Conservation (phyloP, 2,113 vertebrate genomes). For the Synchiropus splendidus region DNA sequence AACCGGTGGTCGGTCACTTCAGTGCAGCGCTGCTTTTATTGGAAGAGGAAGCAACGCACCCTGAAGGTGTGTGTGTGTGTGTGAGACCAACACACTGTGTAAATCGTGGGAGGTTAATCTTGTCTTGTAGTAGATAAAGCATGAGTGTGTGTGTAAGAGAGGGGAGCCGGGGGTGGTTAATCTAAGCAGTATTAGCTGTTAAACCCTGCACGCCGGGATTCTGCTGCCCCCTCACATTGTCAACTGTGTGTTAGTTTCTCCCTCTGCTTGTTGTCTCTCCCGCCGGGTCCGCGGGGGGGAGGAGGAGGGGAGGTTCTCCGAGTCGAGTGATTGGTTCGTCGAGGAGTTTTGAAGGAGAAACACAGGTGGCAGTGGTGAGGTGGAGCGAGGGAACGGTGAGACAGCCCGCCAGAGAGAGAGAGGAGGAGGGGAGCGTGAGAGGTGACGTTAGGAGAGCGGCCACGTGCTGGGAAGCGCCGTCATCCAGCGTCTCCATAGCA, state of each 20-base stretch:
- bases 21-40: conserved; percentile 25
- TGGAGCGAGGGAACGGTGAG: conserved; percentile 6
- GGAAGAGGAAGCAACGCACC: conserved; percentile 33
- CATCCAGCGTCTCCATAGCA: conserved; percentile 72
- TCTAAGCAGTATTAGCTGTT: conserved; percentile 66
- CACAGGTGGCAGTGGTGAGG: conserved; percentile 33
- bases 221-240: conserved; percentile 54
- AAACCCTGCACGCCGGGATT: conserved; percentile 65
- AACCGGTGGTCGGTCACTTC: conserved; percentile 44
- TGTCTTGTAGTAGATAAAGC: conserved; percentile 34
- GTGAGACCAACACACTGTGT: conserved; percentile 38
- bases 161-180: conserved; percentile 61
- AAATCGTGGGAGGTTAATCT: conserved; percentile 61
- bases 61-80: conserved; percentile 26
- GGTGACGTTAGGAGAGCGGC: conserved; percentile 45
- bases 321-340: too few species aligned
- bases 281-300: conserved; percentile 22
- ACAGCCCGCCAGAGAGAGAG: conserved; percentile 5
- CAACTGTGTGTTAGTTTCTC: conserved; percentile 11
- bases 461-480: conserved; percentile 46
- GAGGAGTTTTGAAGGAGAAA: background rate
- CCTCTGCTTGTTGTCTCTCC: conserved; percentile 18
- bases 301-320: too few species aligned
- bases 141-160: conserved; percentile 25
- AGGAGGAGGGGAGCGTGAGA: conserved; percentile 18